phyloP scores from a whole-genome alignment of 2,888 invertebrate genomes.

The Tinea pellionella region DNA sequence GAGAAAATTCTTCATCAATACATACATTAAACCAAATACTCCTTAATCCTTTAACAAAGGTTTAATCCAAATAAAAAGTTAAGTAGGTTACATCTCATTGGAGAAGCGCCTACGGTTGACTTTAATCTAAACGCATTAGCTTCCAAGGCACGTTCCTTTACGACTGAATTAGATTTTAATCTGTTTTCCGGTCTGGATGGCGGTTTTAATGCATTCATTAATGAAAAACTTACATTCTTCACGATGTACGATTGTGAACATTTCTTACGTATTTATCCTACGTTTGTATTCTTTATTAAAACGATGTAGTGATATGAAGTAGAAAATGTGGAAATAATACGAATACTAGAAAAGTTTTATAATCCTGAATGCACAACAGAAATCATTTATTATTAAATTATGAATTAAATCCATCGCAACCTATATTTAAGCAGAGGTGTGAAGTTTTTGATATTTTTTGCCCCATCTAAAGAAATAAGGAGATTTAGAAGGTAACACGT shows the following conservation, averaged over 20 bases:
- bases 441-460: constrained; percentile 4
- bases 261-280: no score
- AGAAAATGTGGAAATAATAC: no score
- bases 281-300: no score
- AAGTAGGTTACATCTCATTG: neutral
- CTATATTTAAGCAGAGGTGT: neutral
- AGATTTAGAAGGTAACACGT: constrained; percentile 59
- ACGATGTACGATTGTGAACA: neutral
- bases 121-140: constrained; percentile 42
- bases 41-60: neutral
- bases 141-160: constrained; percentile 49
- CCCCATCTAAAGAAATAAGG: constrained; percentile 32
- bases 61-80: constrained; percentile 9
- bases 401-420: neutral
- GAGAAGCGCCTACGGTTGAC: neutral
- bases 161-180: constrained; percentile 57
- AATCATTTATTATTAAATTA: neutral
- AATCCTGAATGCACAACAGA: no score
- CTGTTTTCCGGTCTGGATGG: constrained; percentile 36
- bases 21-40: constrained; percentile 5
- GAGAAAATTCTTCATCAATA: constrained; percentile 7
- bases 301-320: no score
- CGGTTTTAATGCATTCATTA: constrained; percentile 1
- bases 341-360: no score
- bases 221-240: neutral